Percentiles rank a stretch among this genome's conserved stretches.
phyloP scores from a whole-genome alignment of 64 coral and sea anemone genomes.

The Cladopsammia gracilis region DNA sequence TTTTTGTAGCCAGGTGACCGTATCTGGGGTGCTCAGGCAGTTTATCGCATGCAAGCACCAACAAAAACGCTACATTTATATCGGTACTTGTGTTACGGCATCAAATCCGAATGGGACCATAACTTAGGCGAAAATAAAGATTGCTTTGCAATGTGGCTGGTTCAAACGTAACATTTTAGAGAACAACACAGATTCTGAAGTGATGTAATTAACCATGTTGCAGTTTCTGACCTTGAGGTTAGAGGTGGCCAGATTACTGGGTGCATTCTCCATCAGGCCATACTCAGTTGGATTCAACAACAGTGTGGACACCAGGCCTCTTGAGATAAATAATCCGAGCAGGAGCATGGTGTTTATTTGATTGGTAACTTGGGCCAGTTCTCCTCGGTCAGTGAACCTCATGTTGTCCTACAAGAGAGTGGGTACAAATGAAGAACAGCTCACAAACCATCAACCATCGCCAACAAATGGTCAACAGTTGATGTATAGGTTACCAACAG shows the following conservation, averaged over 20 bases:
- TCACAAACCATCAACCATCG: no score
- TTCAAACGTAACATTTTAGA: not conserved
- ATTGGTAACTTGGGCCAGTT: constrained; percentile 32
- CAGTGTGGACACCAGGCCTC: constrained; percentile 80
- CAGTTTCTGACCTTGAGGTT: constrained; percentile 67
- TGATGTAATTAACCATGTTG: not conserved
- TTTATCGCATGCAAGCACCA: no score
- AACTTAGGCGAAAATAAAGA: no score
- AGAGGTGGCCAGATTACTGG: constrained; percentile 32
- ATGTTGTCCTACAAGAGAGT: constrained; percentile 48
- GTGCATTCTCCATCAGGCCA: constrained; percentile 56
- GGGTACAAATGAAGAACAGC: not conserved
- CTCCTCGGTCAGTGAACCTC: constrained; percentile 58
- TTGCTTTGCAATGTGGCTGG: no score
- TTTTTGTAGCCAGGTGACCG: no score
- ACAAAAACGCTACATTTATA: no score
- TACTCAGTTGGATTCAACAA: constrained; percentile 73
- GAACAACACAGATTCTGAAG: no score
- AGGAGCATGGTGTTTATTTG: constrained; percentile 35
- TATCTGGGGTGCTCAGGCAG: no score
- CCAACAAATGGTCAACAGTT: no score
- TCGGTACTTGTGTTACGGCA: no score
- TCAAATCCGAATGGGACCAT: no score
- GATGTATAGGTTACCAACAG: no score
- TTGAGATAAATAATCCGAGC: constrained; percentile 85